Conservation (phyloP, 2,888 invertebrate genomes). For the Vanessa cardui region DNA sequence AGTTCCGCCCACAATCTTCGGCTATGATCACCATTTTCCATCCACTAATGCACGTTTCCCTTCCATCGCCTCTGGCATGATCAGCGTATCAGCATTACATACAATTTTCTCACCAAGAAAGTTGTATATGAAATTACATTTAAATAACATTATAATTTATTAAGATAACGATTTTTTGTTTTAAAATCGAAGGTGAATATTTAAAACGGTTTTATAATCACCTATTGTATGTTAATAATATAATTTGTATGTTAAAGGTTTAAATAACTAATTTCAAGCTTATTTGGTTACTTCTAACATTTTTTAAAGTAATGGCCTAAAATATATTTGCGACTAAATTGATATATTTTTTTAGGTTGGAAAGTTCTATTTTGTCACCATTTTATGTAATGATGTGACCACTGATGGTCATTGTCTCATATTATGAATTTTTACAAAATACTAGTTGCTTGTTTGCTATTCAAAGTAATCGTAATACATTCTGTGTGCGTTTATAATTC, state of each 20-base stretch:
- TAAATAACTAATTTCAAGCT: background rate
- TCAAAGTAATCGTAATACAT: no score
- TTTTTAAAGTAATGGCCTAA: background rate
- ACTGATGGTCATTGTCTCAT: no score
- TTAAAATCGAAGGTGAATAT: constrained; percentile 7
- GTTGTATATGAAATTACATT: background rate
- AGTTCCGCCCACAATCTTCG: background rate
- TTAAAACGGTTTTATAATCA: constrained; percentile 6
- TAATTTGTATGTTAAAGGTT: background rate
- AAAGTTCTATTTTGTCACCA: no score
- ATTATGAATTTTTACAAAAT: no score
- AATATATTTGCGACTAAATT: no score
- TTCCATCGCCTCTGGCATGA: background rate
- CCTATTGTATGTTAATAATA: constrained; percentile 19
- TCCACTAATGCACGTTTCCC: background rate
- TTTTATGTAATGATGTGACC: no score
- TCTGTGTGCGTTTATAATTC: no score
- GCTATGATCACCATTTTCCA: background rate
- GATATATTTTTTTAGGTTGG: no score
- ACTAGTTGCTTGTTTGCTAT: no score
- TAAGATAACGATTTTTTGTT: constrained; percentile 6
- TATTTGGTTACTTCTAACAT: background rate
- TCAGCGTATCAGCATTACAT: background rate
- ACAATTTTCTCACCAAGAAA: no score
- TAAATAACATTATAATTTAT: background rate